These are phyloP conservation scores for Tiaroga cobitis DNA, from an alignment of 2,797 vertebrate species.

Conservation along the genomic window DNA sequence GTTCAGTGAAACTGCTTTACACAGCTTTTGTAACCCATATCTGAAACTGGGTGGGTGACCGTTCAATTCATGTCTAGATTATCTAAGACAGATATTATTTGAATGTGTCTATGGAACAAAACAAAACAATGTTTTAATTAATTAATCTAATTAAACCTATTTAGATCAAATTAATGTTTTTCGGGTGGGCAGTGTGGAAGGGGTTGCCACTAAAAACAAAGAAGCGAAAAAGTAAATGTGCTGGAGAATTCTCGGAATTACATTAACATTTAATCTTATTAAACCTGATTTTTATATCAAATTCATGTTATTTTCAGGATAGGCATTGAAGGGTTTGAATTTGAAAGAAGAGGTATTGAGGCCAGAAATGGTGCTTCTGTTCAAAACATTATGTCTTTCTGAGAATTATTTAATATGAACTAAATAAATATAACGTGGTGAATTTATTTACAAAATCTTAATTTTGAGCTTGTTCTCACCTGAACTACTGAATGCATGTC, in stretches of 20 bases:
- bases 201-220: not conserved
- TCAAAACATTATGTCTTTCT: no score
- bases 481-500: no score
- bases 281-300: not conserved
- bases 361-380: no score
- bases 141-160: not conserved
- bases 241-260: not conserved
- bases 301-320: not conserved
- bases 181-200: not conserved
- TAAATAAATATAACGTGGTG: no score
- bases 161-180: not conserved
- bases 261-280: no score
- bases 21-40: slow-evolving; percentile 28
- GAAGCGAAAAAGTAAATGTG: not conserved
- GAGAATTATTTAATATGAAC: no score
- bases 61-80: no score
- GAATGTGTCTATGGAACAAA: not conserved
- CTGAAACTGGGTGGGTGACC: slow-evolving; percentile 9
- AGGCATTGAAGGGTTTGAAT: no score
- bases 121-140: not conserved
- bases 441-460: no score
- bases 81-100: no score
- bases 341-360: no score
- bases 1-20: slow-evolving; percentile 35
- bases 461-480: no score